These are phyloP conservation scores for Rhagonycha fulva DNA, from an alignment of 2,888 invertebrate species.

Conservation along the genomic window DNA sequence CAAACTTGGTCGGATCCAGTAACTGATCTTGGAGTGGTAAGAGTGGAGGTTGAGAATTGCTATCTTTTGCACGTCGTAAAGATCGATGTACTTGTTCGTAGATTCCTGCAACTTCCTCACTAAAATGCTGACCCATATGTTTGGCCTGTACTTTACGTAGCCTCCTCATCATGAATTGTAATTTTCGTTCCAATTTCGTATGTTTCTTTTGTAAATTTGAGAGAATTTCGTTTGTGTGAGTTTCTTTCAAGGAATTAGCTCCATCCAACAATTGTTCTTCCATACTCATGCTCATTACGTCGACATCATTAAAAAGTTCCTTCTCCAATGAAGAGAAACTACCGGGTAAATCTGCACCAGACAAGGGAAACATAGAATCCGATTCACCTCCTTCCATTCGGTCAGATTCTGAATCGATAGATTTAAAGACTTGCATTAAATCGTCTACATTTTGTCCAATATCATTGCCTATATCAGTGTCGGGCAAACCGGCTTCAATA, in stretches of 20 bases:
- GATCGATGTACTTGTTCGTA: constrained; percentile 72
- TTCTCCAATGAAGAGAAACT: constrained; percentile 47
- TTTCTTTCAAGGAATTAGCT: constrained; percentile 54
- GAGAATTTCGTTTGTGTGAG: constrained; percentile 58
- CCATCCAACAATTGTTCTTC: constrained; percentile 52
- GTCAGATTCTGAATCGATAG: constrained; percentile 66
- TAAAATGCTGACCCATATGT: constrained; percentile 75
- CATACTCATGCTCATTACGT: constrained; percentile 59
- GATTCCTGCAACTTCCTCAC: constrained; percentile 78
- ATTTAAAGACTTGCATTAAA: constrained; percentile 76
- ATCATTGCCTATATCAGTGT: constrained; percentile 43
- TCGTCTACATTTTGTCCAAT: constrained; percentile 62
- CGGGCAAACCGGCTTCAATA: constrained; percentile 50
- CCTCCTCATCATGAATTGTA: constrained; percentile 74
- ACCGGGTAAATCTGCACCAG: constrained; percentile 46
- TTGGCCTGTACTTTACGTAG: constrained; percentile 77
- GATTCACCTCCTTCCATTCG: constrained; percentile 41
- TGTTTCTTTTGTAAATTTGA: constrained; percentile 52
- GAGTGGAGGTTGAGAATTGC: not conserved
- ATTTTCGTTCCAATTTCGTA: constrained; percentile 65
- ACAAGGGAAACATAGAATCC: constrained; percentile 48
- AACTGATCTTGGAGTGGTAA: constrained; percentile 15
- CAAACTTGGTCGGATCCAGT: not conserved
- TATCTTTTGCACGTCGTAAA: constrained; percentile 43
- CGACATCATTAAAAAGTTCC: constrained; percentile 57